phyloP scores from a whole-genome alignment of 2,888 invertebrate genomes.

The Polydesmus complanatus region DNA sequence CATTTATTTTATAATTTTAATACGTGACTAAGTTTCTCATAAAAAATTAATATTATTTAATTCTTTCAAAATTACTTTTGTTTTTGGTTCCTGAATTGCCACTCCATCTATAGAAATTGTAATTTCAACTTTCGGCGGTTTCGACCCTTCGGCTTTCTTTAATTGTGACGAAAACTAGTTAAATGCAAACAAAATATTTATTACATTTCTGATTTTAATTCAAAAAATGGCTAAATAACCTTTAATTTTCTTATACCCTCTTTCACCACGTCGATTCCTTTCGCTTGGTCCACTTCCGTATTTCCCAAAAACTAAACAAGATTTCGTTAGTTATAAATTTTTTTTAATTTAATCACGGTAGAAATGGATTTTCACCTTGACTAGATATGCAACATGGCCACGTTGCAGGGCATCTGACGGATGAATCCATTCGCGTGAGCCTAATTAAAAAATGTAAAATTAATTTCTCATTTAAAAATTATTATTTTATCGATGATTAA shows the following conservation, averaged over 20 bases:
- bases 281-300: constrained; percentile 86
- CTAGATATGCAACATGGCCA: constrained; percentile 92
- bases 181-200: constrained; percentile 7
- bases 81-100: constrained; percentile 64
- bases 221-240: constrained; percentile 22
- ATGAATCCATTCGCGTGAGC: constrained; percentile 69
- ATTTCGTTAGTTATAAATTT: not conserved
- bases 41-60: no score
- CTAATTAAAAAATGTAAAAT: constrained; percentile 5
- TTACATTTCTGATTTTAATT: not conserved
- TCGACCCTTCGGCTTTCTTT: constrained; percentile 78
- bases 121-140: constrained; percentile 56
- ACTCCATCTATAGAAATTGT: constrained; percentile 97
- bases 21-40: not conserved
- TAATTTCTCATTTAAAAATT: not conserved
- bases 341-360: not conserved
- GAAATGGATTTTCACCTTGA: constrained; percentile 52
- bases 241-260: constrained; percentile 92
- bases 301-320: constrained; percentile 70
- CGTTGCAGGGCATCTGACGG: constrained; percentile 82
- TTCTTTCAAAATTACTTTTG: constrained; percentile 36
- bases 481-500: not conserved
- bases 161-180: constrained; percentile 69
- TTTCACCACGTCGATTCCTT: constrained; percentile 94
- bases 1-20: no score